Evolutionary conservation across 1,140 invertebrate genomes (phyloP).

Genomic region (Marisa cornuarietis): DNA sequence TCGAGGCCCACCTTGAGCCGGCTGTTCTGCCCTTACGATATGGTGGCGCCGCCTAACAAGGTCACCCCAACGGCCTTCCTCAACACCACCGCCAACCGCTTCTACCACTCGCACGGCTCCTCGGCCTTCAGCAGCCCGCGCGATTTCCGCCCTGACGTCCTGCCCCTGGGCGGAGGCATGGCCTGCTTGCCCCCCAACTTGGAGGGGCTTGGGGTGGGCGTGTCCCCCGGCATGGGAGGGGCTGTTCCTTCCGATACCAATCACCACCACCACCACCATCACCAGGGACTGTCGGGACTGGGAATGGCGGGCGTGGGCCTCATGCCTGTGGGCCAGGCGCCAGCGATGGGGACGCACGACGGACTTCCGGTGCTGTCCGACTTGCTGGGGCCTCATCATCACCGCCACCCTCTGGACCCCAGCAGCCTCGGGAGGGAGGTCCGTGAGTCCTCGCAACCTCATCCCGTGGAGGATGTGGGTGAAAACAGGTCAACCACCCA

Average conservation of each 20-base stretch:
- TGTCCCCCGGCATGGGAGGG: constrained; percentile 5
- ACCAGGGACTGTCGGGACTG: constrained; percentile 12
- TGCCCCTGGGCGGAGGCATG: not conserved
- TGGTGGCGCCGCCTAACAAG: constrained; percentile 61
- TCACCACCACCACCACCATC: not conserved
- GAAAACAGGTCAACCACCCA: not conserved
- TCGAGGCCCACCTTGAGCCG: constrained; percentile 2
- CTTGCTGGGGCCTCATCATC: constrained; percentile 11
- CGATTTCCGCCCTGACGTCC: constrained; percentile 4
- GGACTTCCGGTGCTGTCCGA: constrained; percentile 37
- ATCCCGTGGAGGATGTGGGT: not conserved
- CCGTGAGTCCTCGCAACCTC: not conserved
- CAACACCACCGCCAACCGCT: constrained; percentile 38
- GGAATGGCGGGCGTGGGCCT: constrained; percentile 4
- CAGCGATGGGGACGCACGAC: constrained; percentile 13
- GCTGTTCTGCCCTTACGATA: constrained; percentile 48
- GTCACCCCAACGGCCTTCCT: constrained; percentile 49
- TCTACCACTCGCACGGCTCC: constrained; percentile 47
- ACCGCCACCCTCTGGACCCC: constrained; percentile 13
- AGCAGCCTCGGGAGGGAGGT: not conserved
- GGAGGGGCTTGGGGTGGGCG: constrained; percentile 15
- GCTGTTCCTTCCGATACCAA: not conserved
- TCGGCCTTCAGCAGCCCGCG: constrained; percentile 53
- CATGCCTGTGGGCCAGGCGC: constrained; percentile 1
- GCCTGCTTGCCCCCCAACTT: constrained; percentile 10